Evolutionary conservation across 1,140 invertebrate genomes (phyloP).

Genomic region (Cyclina sinensis): DNA sequence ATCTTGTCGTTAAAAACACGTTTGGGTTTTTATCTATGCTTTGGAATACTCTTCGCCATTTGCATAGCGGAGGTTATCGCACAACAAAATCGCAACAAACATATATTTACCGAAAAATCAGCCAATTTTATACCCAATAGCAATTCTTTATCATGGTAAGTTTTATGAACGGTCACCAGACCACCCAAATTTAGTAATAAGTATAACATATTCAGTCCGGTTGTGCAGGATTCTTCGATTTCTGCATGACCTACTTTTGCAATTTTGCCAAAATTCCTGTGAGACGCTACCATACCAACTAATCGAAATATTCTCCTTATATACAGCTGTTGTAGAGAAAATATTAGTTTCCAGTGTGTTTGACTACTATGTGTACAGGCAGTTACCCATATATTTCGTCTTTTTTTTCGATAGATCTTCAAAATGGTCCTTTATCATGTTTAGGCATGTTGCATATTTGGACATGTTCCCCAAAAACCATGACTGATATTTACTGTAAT

Average conservation of each 20-base stretch:
- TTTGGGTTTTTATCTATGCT: not conserved
- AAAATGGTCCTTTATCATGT: conserved; percentile 46
- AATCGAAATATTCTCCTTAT: not conserved
- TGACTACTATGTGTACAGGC: too few relatives aligned
- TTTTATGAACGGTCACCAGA: not conserved
- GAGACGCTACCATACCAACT: conserved; percentile 49
- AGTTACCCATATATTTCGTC: too few relatives aligned
- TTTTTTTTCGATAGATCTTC: not conserved
- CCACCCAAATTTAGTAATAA: not conserved
- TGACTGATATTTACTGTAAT: too few relatives aligned
- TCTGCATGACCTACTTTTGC: conserved; percentile 52
- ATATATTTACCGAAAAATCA: conserved; percentile 26
- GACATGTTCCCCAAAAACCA: conserved; percentile 30
- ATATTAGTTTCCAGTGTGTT: too few relatives aligned
- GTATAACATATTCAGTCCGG: too few relatives aligned
- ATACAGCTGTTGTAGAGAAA: not conserved
- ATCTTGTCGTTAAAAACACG: not conserved
- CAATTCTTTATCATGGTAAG: conserved; percentile 38
- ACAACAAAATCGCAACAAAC: conserved; percentile 56
- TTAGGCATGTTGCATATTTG: conserved; percentile 64
- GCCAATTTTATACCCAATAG: not conserved
- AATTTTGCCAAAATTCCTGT: conserved; percentile 51
- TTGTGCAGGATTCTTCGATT: conserved; percentile 4
- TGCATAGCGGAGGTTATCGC: conserved; percentile 63
- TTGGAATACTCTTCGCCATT: conserved; percentile 58